These are phyloP conservation scores for Anthoscopus minutus DNA, from an alignment of 2,113 vertebrate species.

Conservation along the genomic window DNA sequence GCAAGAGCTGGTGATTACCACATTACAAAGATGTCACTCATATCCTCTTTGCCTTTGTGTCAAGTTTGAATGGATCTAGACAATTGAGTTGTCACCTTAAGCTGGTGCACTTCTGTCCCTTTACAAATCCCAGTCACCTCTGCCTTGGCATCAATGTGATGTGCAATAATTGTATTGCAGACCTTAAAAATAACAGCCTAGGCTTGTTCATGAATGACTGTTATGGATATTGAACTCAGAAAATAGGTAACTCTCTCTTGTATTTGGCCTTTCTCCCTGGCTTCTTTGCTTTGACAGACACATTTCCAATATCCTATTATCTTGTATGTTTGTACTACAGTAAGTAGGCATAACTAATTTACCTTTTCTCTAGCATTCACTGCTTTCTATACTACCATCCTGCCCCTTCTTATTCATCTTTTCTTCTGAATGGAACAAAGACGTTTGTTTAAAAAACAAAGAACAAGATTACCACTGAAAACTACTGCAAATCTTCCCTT, in stretches of 20 bases:
- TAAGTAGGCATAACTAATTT: constrained; percentile 27
- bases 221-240: not conserved
- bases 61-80: not conserved
- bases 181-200: not conserved
- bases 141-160: not conserved
- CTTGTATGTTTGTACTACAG: not conserved
- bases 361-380: not conserved
- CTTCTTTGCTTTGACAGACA: constrained; percentile 33
- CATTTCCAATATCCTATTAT: constrained; percentile 21
- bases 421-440: constrained; percentile 4
- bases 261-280: not conserved
- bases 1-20: not conserved
- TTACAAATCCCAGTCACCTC: constrained; percentile 16
- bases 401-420: not conserved
- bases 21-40: not conserved
- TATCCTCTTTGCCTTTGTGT: not conserved
- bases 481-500: not conserved
- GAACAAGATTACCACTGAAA: not conserved
- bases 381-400: not conserved
- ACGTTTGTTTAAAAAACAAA: not conserved
- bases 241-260: not conserved
- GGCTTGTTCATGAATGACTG: not conserved
- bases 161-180: not conserved
- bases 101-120: not conserved
- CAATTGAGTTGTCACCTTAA: not conserved